These are phyloP conservation scores for Agriopis leucophaearia DNA, from an alignment of 2,888 invertebrate species.

Conservation along the genomic window DNA sequence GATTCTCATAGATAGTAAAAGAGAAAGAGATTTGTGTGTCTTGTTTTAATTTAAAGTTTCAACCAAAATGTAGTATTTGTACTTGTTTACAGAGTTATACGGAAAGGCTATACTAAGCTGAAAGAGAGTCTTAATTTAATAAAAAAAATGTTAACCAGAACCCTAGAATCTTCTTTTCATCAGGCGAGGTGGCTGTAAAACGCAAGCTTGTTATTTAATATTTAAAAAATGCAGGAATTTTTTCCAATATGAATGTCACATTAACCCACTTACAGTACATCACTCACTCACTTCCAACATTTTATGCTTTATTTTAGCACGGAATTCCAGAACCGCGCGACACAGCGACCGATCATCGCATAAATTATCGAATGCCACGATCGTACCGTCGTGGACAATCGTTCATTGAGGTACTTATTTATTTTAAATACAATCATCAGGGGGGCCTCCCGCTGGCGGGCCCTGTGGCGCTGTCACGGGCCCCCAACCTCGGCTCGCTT, in stretches of 20 bases:
- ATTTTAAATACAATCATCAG: conserved; percentile 87
- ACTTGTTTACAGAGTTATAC: too few relatives aligned
- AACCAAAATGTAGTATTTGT: too few relatives aligned
- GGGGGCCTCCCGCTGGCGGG: conserved; percentile 78
- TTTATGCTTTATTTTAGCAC: conserved; percentile 17
- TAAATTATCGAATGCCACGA: conserved; percentile 69
- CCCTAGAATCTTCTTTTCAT: too few relatives aligned
- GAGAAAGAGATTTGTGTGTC: too few relatives aligned
- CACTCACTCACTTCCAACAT: not conserved
- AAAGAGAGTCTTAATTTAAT: too few relatives aligned
- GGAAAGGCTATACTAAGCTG: too few relatives aligned
- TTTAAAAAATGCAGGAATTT: not conserved
- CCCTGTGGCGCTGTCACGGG: conserved; percentile 83
- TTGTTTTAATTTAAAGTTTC: too few relatives aligned
- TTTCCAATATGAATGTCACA: not conserved
- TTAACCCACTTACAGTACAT: not conserved
- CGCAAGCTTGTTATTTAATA: too few relatives aligned
- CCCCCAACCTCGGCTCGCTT: conserved; percentile 81
- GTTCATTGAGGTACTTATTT: conserved; percentile 86
- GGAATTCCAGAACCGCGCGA: conserved; percentile 41
- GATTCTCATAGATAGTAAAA: too few relatives aligned
- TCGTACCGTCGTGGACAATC: conserved; percentile 75
- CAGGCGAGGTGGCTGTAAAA: too few relatives aligned
- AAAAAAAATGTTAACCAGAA: too few relatives aligned
- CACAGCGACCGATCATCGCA: conserved; percentile 45